phyloP scores from a whole-genome alignment of 2,797 vertebrate genomes.

The Sebastes hubbsi region DNA sequence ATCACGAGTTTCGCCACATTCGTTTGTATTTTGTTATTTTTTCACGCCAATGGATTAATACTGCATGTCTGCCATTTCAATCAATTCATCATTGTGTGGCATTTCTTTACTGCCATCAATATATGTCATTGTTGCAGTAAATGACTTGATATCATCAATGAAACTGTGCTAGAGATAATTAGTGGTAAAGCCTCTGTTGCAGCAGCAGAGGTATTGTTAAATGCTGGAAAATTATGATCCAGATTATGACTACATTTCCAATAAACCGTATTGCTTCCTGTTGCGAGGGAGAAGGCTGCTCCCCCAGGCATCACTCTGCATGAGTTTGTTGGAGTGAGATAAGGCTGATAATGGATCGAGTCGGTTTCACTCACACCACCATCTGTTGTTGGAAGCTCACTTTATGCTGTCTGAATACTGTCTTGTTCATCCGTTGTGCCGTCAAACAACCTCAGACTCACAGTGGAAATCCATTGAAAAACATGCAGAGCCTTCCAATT shows the following conservation, averaged over 20 bases:
- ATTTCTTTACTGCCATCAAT: slow-evolving; percentile 5
- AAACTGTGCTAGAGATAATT: slow-evolving; percentile 16
- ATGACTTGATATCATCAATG: neutral
- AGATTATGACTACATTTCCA: slow-evolving; percentile 13
- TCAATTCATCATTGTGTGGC: neutral
- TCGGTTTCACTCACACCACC: slow-evolving; percentile 9
- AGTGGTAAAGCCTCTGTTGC: neutral
- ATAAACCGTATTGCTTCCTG: slow-evolving; percentile 1
- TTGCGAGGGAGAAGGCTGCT: neutral
- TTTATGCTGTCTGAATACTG: neutral
- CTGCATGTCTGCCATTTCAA: neutral
- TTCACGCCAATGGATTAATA: neutral
- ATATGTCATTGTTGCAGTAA: neutral
- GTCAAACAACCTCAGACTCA: neutral
- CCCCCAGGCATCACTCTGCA: slow-evolving; percentile 7
- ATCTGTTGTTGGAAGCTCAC: slow-evolving; percentile 10
- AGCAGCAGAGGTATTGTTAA: neutral
- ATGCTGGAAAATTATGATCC: slow-evolving; percentile 7
- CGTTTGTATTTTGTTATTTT: neutral
- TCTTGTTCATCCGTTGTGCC: neutral
- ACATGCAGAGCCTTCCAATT: neutral
- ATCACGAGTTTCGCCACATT: neutral
- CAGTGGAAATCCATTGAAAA: neutral
- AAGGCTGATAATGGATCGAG: slow-evolving; percentile 18
- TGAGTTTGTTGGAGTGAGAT: slow-evolving; percentile 17